Conservation (phyloP, 2,113 vertebrate genomes). For the Elephas maximus region DNA sequence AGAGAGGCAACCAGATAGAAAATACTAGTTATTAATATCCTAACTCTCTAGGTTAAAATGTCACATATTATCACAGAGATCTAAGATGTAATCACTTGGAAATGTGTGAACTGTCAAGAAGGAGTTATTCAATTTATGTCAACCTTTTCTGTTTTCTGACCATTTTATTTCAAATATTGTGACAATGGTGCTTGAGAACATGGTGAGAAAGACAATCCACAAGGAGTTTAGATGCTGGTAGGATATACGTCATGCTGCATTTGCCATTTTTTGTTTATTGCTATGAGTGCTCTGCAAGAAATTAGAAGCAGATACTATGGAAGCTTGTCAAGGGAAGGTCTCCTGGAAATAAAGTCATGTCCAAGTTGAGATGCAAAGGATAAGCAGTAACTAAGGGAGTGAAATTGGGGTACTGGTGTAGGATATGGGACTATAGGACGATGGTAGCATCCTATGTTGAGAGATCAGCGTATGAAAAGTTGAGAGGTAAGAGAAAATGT, state of each 20-base stretch:
- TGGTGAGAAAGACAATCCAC: background rate
- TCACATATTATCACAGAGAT: constrained; percentile 48
- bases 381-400: background rate
- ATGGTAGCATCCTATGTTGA: background rate
- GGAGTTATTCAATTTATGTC: constrained; percentile 34
- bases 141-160: background rate
- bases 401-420: background rate
- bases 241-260: too few species aligned
- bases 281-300: background rate
- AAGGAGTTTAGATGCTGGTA: background rate
- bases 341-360: background rate
- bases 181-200: background rate
- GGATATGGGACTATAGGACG: too few species aligned
- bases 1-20: constrained; percentile 40
- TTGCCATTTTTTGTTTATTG: background rate
- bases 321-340: background rate
- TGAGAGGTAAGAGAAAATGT: background rate
- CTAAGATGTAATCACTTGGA: background rate
- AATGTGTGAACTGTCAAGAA: constrained; percentile 50
- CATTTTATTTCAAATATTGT: background rate
- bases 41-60: constrained; percentile 27
- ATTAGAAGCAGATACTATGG: background rate
- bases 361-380: background rate
- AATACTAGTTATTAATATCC: constrained; percentile 41
- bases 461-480: background rate